Evolutionary conservation across 2,888 invertebrate genomes (phyloP).

Genomic region (Morpho deidamia): DNA sequence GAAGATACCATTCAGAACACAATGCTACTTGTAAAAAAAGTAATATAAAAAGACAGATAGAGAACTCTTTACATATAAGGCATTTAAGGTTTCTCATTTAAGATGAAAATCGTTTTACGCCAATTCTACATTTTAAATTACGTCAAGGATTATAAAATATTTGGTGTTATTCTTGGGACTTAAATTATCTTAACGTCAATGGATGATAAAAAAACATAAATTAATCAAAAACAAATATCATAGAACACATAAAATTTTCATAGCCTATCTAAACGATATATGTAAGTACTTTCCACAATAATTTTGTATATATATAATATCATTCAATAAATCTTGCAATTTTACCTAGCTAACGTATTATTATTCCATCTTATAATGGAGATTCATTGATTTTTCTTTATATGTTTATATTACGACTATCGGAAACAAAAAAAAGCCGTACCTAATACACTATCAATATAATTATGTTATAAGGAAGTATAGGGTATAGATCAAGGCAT

Average conservation of each 20-base stretch:
- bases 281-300: slow-evolving; percentile 45
- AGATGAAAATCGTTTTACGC: slow-evolving; percentile 33
- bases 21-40: slow-evolving; percentile 35
- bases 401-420: slow-evolving; percentile 30
- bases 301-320: slow-evolving; percentile 56
- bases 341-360: slow-evolving; percentile 55
- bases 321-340: slow-evolving; percentile 59
- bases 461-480: slow-evolving; percentile 53
- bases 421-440: slow-evolving; percentile 45
- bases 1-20: slow-evolving; percentile 37
- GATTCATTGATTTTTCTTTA: slow-evolving; percentile 30
- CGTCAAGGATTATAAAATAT: slow-evolving; percentile 46
- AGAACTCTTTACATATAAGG: slow-evolving; percentile 31
- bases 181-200: slow-evolving; percentile 46
- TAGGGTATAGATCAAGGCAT: slow-evolving; percentile 57
- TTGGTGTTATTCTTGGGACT: slow-evolving; percentile 63
- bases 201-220: slow-evolving; percentile 33
- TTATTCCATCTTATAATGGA: slow-evolving; percentile 47
- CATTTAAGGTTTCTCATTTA: slow-evolving; percentile 33
- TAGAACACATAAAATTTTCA: slow-evolving; percentile 44
- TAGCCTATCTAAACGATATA: slow-evolving; percentile 65
- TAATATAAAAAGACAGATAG: slow-evolving; percentile 26
- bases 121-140: slow-evolving; percentile 39
- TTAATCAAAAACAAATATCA: slow-evolving; percentile 24
- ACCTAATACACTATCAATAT: slow-evolving; percentile 31